Evolutionary conservation across 2,113 vertebrate genomes (phyloP), one percentile per base, ranked within the genome.

Genomic region (Harpagus bidentatus): DNA sequence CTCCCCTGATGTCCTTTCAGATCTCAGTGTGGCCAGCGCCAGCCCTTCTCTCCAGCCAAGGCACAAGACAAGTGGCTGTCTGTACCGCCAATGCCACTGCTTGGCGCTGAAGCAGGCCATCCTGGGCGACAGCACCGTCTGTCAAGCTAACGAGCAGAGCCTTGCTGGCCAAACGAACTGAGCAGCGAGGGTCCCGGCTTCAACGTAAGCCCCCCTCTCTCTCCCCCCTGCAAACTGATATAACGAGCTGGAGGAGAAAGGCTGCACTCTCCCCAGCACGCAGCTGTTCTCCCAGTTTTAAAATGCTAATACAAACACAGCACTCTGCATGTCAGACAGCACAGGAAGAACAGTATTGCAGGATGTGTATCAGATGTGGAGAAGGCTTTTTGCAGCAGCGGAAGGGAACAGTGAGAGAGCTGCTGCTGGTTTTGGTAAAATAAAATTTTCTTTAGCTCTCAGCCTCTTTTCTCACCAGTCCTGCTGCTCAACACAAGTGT

Each of bases 81-180:
- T 86, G 74, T 31, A 43, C 76, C 85, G 83, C 97, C 93, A 96
- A 88, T 11, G 55, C 82, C 76, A 65, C 72, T 19, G 79, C 92
- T 78, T 97, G 97, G 97, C 95, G 32, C 82, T 23, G 80, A 21
- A 32, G 36, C 26, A 6, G 58, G 94, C 92, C 94, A 89, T 91
- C 93, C 87, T 15, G 87, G 92, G 88, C 58, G 96, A 95, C 96
- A 97, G 87, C 87, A 40, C 82, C 83, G 88, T 97, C 86, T 72
- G 97, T 97, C 97, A 97, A 94, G 95, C 97, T 98, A 98, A 98
- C 56, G 97, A 98, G 98, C 91, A 45, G 61, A 69, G 93, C 93
- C 91, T 85, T 14, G 52, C 67, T n/a, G 74, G 98, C 97, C 98
- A 98, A 98, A 82, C 90, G 8, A 58, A 92, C 3, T 3, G n/a